Conservation (phyloP, 1,140 invertebrate genomes). For the Portunus trituberculatus region DNA sequence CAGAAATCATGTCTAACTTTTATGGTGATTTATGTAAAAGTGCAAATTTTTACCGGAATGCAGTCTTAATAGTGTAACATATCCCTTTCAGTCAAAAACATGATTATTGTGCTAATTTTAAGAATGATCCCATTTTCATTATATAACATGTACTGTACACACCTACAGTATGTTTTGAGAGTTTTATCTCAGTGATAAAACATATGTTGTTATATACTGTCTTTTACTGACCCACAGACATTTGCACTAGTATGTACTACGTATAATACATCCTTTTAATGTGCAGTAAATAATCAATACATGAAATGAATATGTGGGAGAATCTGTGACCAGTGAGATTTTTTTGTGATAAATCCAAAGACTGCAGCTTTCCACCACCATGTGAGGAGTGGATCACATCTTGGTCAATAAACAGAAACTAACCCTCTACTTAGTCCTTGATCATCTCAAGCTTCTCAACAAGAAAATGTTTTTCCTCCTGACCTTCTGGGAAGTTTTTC, state of each 20-base stretch:
- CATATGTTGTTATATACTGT: constrained; percentile 5
- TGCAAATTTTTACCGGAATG: constrained; percentile 65
- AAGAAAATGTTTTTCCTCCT: no score
- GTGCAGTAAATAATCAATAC: no score
- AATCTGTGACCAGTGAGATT: no score
- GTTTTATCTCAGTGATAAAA: constrained; percentile 41
- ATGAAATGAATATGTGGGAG: no score
- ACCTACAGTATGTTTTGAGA: constrained; percentile 46
- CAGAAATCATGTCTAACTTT: constrained; percentile 49
- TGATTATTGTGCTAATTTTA: constrained; percentile 62
- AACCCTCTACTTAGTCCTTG: no score
- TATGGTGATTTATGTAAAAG: constrained; percentile 62
- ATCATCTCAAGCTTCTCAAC: no score
- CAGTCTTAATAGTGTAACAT: constrained; percentile 60
- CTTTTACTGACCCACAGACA: background rate
- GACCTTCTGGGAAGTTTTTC: no score
- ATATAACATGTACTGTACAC: constrained; percentile 50
- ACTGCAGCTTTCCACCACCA: no score
- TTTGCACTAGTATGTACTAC: background rate
- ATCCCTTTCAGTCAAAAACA: constrained; percentile 27
- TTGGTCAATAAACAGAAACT: no score
- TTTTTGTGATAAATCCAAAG: no score
- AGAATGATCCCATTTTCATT: constrained; percentile 52
- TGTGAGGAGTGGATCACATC: no score
- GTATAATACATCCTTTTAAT: no score